Evolutionary conservation across 1,140 invertebrate species (phyloP).

Genomic region (Leptinotarsa undecemlineata): DNA sequence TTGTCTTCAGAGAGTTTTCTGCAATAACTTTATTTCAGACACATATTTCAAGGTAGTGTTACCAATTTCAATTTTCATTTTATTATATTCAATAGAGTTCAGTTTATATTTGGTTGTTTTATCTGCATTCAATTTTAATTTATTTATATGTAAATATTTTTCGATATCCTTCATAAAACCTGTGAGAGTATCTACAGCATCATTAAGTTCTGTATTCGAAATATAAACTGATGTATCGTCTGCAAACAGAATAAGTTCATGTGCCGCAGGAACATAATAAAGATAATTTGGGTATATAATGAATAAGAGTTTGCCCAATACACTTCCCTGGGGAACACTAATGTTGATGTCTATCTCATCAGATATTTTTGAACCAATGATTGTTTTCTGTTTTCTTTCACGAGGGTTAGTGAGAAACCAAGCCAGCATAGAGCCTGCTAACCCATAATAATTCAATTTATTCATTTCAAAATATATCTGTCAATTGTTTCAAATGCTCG

Average conservation of each 20-base stretch:
- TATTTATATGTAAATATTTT: background rate
- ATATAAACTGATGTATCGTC: too few relatives aligned
- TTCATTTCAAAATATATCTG: conserved; percentile 18
- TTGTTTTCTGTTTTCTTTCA: background rate
- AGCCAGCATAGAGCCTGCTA: background rate
- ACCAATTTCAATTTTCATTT: too few relatives aligned
- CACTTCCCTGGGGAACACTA: background rate
- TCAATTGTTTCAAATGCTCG: conserved; percentile 28
- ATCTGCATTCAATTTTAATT: background rate
- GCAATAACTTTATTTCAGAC: too few relatives aligned
- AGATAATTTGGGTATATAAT: background rate
- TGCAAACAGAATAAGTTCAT: background rate
- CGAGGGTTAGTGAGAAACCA: background rate
- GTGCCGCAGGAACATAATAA: too few relatives aligned
- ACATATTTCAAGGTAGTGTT: too few relatives aligned
- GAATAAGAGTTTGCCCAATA: background rate
- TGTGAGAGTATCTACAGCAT: too few relatives aligned
- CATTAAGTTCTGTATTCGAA: too few relatives aligned
- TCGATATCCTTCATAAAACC: too few relatives aligned
- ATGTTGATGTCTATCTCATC: background rate
- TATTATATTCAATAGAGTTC: too few relatives aligned
- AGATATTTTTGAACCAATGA: too few relatives aligned
- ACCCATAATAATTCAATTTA: conserved; percentile 16
- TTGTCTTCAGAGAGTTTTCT: background rate
- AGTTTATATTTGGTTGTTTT: background rate